Evolutionary conservation across 1,140 invertebrate species (phyloP).

Genomic region (Octopus bimaculoides): DNA sequence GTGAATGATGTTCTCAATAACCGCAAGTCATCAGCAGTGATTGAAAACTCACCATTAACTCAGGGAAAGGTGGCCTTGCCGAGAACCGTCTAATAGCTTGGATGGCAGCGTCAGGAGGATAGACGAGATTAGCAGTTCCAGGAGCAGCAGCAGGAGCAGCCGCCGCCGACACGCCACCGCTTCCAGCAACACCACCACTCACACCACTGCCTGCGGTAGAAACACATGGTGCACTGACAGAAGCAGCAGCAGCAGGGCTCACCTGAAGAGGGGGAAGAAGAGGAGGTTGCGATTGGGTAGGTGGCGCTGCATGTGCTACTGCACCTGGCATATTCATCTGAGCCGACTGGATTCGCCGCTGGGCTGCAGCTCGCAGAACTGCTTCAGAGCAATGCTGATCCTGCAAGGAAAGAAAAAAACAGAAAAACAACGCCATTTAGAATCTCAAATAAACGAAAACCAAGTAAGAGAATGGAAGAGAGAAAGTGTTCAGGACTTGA

Average conservation of each 20-base stretch:
- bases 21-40: slow-evolving; percentile 9
- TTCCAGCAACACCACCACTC: neutral
- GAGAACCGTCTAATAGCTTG: slow-evolving; percentile 52
- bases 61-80: slow-evolving; percentile 45
- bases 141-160: slow-evolving; percentile 10
- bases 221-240: slow-evolving; percentile 11
- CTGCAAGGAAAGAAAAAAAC: slow-evolving; percentile 29
- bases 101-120: slow-evolving; percentile 53
- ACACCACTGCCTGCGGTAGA: neutral
- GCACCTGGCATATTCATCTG: slow-evolving; percentile 24
- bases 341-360: slow-evolving; percentile 35
- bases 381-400: slow-evolving; percentile 52
- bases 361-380: slow-evolving; percentile 39
- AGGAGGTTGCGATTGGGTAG: slow-evolving; percentile 21
- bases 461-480: too few relatives aligned
- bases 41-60: slow-evolving; percentile 42
- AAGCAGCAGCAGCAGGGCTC: neutral
- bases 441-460: too few relatives aligned
- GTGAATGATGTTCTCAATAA: slow-evolving; percentile 6
- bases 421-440: too few relatives aligned
- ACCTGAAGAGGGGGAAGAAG: slow-evolving; percentile 14
- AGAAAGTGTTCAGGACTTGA: too few relatives aligned
- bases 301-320: slow-evolving; percentile 22
- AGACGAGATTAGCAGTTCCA: slow-evolving; percentile 31
- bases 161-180: neutral